A percentile compares a stretch with the other conserved stretches of the same genome.
Conservation (phyloP, 2,113 vertebrate species). For the Polyodon spathula region DNA sequence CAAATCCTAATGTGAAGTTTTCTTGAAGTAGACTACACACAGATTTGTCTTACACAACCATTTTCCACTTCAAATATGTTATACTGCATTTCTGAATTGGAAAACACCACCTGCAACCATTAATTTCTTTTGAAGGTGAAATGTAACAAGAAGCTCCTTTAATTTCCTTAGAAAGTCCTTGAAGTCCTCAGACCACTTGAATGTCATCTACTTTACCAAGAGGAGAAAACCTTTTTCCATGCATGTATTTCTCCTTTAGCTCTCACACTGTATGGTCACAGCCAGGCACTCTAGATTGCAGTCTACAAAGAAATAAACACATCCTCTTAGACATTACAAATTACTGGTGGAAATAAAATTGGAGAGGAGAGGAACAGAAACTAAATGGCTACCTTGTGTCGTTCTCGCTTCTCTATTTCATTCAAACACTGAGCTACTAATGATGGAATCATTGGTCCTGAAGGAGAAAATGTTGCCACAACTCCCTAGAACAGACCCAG, state of each 20-base stretch:
- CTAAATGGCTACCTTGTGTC: slow-evolving; percentile 54
- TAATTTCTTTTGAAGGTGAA: slow-evolving; percentile 63
- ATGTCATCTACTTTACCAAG: slow-evolving; percentile 57
- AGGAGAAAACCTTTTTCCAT: slow-evolving; percentile 23
- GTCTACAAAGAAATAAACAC: slow-evolving; percentile 36
- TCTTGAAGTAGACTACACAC: too few relatives aligned
- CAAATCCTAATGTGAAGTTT: too few relatives aligned
- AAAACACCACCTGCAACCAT: slow-evolving; percentile 58
- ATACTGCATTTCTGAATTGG: background rate
- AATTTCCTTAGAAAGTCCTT: slow-evolving; percentile 76
- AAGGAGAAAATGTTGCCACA: slow-evolving; percentile 57
- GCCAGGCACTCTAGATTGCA: slow-evolving; percentile 67
- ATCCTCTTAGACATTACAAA: too few relatives aligned
- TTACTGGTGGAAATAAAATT: background rate
- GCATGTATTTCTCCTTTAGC: slow-evolving; percentile 53
- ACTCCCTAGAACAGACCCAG: slow-evolving; percentile 38
- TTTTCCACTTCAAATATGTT: background rate
- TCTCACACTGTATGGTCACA: slow-evolving; percentile 60
- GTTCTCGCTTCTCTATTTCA: slow-evolving; percentile 68
- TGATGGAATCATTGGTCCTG: slow-evolving; percentile 47
- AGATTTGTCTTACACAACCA: too few relatives aligned
- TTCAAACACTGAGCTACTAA: slow-evolving; percentile 66
- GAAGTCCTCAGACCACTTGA: slow-evolving; percentile 68
- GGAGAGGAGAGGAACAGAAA: background rate
- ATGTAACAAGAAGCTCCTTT: slow-evolving; percentile 71